Evolutionary conservation across 2,888 invertebrate genomes (phyloP).

Genomic region (Ichneumoninae sp.): DNA sequence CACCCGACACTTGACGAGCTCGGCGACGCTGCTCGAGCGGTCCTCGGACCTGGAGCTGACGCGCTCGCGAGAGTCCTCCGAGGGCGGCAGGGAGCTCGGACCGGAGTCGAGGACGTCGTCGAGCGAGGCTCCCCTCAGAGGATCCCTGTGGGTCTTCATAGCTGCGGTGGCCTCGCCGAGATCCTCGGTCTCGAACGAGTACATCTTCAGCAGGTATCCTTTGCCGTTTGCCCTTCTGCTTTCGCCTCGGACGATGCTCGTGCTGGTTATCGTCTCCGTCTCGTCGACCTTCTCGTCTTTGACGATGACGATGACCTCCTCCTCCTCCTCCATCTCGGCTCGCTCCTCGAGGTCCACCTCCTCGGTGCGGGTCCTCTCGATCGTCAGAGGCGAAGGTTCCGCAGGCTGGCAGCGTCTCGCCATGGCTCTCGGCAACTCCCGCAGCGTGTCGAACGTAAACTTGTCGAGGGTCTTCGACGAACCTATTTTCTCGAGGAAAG

Average conservation of each 20-base stretch:
- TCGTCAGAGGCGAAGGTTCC: conserved; percentile 60
- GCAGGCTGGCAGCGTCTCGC: conserved; percentile 56
- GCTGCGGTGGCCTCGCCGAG: conserved; percentile 71
- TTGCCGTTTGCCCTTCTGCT: conserved; percentile 77
- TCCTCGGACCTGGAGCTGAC: conserved; percentile 66
- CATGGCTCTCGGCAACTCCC: conserved; percentile 64
- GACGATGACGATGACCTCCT: conserved; percentile 54
- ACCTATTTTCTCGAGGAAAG: conserved; percentile 81
- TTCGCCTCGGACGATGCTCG: neutral
- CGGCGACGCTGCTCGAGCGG: conserved; percentile 72
- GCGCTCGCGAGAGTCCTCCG: conserved; percentile 69
- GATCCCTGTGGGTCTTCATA: conserved; percentile 74
- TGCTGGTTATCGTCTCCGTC: conserved; percentile 32
- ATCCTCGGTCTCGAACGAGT: conserved; percentile 82
- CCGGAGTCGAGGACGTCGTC: conserved; percentile 79
- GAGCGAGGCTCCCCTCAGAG: conserved; percentile 76
- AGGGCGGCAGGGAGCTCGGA: conserved; percentile 76
- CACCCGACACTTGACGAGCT: conserved; percentile 80
- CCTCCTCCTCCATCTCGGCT: conserved; percentile 38
- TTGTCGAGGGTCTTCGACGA: conserved; percentile 81
- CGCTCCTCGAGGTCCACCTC: conserved; percentile 33
- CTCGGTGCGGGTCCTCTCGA: conserved; percentile 54
- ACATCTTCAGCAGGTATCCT: conserved; percentile 81
- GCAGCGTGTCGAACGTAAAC: conserved; percentile 78
- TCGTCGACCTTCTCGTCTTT: conserved; percentile 50